Conservation (phyloP, 92 coral and sea anemone genomes). For the Phymanthus crucifer region DNA sequence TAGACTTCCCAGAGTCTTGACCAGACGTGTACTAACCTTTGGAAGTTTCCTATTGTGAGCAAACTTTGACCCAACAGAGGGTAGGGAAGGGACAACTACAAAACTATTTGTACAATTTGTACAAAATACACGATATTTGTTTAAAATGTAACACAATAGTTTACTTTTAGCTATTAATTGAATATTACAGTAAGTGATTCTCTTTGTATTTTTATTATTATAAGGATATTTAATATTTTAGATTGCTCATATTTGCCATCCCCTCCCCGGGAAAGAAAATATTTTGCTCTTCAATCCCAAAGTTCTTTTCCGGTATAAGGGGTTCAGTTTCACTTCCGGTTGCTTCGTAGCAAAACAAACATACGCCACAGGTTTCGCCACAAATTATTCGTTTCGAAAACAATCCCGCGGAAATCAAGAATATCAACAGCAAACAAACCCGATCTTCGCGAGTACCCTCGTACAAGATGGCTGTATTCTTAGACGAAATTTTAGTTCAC, state of each 20-base stretch:
- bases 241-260: background rate
- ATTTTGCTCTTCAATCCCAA: conserved; percentile 28
- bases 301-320: conserved; percentile 39
- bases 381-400: conserved; percentile 28
- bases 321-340: conserved; percentile 64
- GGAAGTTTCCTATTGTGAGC: background rate
- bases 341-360: conserved; percentile 53
- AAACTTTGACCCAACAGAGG: background rate
- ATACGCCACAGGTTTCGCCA: conserved; percentile 39
- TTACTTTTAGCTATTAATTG: background rate
- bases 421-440: conserved; percentile 4
- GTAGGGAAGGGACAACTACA: background rate
- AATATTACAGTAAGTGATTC: background rate
- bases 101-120: conserved; percentile 11
- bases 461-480: conserved; percentile 62
- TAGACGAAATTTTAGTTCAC: conserved; percentile 89
- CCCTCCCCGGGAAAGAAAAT: conserved; percentile 7
- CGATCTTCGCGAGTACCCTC: background rate
- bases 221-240: background rate
- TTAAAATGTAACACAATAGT: background rate
- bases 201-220: background rate
- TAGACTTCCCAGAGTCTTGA: background rate
- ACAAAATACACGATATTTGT: background rate
- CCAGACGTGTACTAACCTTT: conserved; percentile 18
- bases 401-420: conserved; percentile 21